Evolutionary conservation across 2,113 vertebrate genomes (phyloP), one percentile per base, ranked within the genome.

Genomic region (Nematolebias whitei): DNA sequence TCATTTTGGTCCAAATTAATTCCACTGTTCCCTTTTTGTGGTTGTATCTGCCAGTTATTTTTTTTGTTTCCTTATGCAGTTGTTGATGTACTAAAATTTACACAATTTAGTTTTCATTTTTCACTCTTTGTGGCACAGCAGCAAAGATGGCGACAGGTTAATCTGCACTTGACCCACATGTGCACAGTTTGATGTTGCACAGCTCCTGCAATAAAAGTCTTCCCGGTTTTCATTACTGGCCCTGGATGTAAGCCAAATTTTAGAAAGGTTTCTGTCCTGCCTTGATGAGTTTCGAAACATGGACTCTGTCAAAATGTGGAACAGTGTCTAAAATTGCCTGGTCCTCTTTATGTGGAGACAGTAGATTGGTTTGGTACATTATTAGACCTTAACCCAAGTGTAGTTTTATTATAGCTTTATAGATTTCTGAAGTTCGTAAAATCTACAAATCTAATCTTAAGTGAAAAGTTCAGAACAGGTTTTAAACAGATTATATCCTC

Each of bases 141-240:
- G 50, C 50, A 4, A 53, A 29, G 18, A 18, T 12, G 50, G 50
- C n/a, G 26, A 53, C 50, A 53, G 29, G 29, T 32, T 53, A 32
- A 52, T 29, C 50, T 32, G 50, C 50, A 53, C 50, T 52, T 52
- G 50, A 52, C 23, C 50, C 26, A 52, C 50, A 53, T 29, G 24
- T 32, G 15, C 26, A 53, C 16, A 53, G 50, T n/a, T 32, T 53
- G 50, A 29, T 12, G 2, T 32, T 32, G 32, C 26, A 53, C 44
- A 47, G 44, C 44, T 47, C 44, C 44, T 47, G n/a, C 10, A n/a
- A 47, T 47, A n/a, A 20, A 47, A 47, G 50, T 26, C 24, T 32
- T 12, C 26, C 26, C 26, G 3, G 11, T 23, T 32, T 53, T 32
- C 24, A 47, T 20, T 20, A 20, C 41, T 7, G 48, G 1, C 24